phyloP scores from a whole-genome alignment of 2,797 vertebrate genomes.

The Aplochiton taeniatus region DNA sequence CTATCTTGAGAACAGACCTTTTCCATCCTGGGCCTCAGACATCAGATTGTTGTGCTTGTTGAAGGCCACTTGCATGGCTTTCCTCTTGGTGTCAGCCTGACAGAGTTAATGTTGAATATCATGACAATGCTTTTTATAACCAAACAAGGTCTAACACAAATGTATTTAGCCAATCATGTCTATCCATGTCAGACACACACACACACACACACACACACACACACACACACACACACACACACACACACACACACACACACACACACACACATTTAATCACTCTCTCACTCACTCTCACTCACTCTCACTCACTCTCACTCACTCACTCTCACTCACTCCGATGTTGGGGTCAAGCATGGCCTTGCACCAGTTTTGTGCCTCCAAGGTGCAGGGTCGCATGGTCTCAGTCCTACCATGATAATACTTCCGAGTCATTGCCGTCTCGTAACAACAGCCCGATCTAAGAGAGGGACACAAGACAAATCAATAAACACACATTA shows the following conservation, averaged over 20 bases:
- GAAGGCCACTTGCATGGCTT: conserved; percentile 84
- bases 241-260: conserved; percentile 5
- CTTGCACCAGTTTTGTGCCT: conserved; percentile 86
- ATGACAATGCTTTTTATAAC: not conserved
- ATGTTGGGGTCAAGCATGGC: conserved; percentile 83
- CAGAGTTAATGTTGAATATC: conserved; percentile 1
- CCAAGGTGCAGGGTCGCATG: conserved; percentile 85
- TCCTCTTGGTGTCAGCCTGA: conserved; percentile 75
- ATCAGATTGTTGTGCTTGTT: conserved; percentile 89
- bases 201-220: too few relatives aligned
- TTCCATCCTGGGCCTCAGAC: conserved; percentile 87
- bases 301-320: not conserved
- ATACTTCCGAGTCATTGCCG: conserved; percentile 89
- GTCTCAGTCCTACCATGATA: conserved; percentile 97
- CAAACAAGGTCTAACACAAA: not conserved
- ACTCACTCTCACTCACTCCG: conserved; percentile 67
- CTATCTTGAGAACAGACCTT: conserved; percentile 71
- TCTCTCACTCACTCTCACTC: too few relatives aligned
- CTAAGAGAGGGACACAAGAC: conserved; percentile 62
- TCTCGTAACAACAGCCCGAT: conserved; percentile 93
- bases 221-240: too few relatives aligned
- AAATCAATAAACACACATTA: not conserved
- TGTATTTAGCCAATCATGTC: too few relatives aligned
- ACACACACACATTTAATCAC: too few relatives aligned
- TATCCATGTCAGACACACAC: too few relatives aligned